phyloP scores from a whole-genome alignment of 2,797 vertebrate genomes.

The Octomys mimax region DNA sequence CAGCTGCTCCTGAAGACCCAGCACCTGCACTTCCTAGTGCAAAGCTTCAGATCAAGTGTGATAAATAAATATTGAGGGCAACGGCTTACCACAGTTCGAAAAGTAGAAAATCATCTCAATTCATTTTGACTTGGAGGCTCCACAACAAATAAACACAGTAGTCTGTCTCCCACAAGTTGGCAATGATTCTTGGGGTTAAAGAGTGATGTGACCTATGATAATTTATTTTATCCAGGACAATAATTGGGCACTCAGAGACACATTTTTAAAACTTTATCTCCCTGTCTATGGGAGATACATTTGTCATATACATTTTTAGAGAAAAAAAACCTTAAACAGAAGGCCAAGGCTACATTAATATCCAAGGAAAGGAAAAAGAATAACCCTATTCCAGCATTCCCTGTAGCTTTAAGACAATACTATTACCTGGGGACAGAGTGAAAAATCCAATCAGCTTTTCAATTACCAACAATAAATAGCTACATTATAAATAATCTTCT shows the following conservation, averaged over 20 bases:
- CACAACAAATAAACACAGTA: neutral
- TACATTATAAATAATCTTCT: neutral
- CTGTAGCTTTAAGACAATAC: neutral
- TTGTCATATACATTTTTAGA: neutral
- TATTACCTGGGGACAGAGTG: neutral
- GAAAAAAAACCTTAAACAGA: neutral
- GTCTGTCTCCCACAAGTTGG: neutral
- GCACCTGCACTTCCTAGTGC: neutral
- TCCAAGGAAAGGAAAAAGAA: neutral
- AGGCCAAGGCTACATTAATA: neutral
- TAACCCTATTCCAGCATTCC: neutral
- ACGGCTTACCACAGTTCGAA: neutral
- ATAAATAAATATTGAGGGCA: neutral
- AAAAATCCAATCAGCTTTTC: slow-evolving; percentile 26
- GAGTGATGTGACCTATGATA: neutral
- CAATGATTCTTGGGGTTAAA: slow-evolving; percentile 3
- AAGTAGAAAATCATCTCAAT: neutral
- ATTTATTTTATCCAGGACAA: neutral
- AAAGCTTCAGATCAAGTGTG: neutral
- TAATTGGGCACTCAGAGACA: neutral
- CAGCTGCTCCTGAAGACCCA: neutral
- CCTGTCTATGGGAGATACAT: neutral
- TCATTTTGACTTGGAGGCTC: neutral
- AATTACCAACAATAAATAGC: slow-evolving; percentile 15
- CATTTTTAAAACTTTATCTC: slow-evolving; percentile 49